phyloP scores from a whole-genome alignment of 2,113 vertebrate species.

The Varanus komodoensis region DNA sequence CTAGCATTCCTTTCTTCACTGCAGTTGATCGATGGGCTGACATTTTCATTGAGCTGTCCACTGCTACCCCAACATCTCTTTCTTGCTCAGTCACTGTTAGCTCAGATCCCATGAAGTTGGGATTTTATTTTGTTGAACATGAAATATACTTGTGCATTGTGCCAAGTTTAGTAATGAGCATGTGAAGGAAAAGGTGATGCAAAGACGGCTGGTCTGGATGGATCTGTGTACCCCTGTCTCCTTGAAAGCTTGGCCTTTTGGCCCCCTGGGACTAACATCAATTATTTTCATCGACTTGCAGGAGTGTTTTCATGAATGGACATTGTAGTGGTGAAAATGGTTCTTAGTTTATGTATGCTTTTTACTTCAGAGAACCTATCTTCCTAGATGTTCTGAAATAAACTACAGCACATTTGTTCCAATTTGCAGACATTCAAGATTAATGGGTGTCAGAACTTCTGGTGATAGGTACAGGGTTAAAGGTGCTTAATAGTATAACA shows the following conservation, averaged over 20 bases:
- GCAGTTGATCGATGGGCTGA: too few relatives aligned
- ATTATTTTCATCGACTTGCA: neutral
- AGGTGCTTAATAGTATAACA: neutral
- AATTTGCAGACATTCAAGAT: neutral
- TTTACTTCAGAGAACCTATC: neutral
- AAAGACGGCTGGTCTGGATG: neutral
- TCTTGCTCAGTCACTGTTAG: too few relatives aligned
- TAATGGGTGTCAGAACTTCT: neutral
- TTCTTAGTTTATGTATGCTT: neutral
- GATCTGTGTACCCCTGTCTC: neutral
- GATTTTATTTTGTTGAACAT: too few relatives aligned
- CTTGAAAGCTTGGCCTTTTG: neutral
- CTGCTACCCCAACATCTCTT: too few relatives aligned
- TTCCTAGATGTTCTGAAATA: neutral
- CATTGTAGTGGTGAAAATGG: neutral
- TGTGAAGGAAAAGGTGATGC: neutral
- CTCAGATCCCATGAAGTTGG: too few relatives aligned
- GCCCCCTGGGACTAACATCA: neutral
- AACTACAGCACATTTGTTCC: neutral
- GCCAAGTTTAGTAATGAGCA: neutral
- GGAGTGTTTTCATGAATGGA: neutral
- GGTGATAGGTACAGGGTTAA: neutral
- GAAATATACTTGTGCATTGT: neutral
- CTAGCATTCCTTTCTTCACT: too few relatives aligned
- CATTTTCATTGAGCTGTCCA: too few relatives aligned